Conservation (phyloP, 2,113 vertebrate species). For the Ammodytes dubius region DNA sequence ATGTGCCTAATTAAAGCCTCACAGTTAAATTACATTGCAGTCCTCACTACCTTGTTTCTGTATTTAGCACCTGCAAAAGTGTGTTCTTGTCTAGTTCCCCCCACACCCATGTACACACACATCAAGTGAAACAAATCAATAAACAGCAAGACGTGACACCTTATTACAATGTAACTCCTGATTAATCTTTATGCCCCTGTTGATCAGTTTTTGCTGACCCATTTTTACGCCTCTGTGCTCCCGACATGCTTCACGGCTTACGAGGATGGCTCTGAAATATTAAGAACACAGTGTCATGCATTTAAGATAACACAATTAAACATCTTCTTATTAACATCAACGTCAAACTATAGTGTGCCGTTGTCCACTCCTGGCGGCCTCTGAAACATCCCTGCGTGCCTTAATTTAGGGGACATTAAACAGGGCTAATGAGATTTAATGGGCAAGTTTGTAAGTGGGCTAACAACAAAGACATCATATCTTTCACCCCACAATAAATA, state of each 20-base stretch:
- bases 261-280: conserved; percentile 67
- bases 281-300: conserved; percentile 74
- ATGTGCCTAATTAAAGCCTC: conserved; percentile 6
- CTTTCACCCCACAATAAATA: conserved; percentile 2
- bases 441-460: conserved; percentile 6
- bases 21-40: too few relatives aligned
- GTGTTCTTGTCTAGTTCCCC: too few relatives aligned
- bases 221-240: conserved; percentile 63
- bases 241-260: conserved; percentile 61
- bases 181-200: conserved; percentile 72
- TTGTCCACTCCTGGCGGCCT: neutral
- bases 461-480: conserved; percentile 6
- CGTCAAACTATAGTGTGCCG: conserved; percentile 20
- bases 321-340: conserved; percentile 55
- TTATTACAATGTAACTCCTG: conserved; percentile 73
- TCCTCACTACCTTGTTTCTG: neutral
- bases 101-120: neutral
- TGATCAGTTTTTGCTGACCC: conserved; percentile 72
- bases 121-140: conserved; percentile 42
- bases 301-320: conserved; percentile 76
- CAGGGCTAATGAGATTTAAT: conserved; percentile 19
- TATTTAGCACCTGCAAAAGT: neutral
- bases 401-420: conserved; percentile 26
- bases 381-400: conserved; percentile 6
- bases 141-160: conserved; percentile 58